A percentile compares a stretch with the other conserved stretches of the same genome.
Evolutionary conservation across 2,888 invertebrate genomes (phyloP).

Genomic region (Eilema caniola): DNA sequence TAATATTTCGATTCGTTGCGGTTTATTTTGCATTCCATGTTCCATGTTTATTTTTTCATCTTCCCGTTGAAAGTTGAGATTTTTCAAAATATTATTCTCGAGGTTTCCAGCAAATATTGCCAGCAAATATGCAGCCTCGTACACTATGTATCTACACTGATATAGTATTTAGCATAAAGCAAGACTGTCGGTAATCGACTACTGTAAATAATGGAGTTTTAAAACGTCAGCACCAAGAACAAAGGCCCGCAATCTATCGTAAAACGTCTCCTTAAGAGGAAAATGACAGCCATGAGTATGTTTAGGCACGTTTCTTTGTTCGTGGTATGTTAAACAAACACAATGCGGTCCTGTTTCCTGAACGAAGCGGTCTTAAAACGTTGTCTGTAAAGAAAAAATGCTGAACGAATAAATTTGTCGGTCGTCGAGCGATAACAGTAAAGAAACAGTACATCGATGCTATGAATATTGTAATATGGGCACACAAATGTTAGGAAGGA

Average conservation of each 20-base stretch:
- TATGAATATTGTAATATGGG: conserved; percentile 50
- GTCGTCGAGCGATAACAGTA: conserved; percentile 51
- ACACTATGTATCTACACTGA: not conserved
- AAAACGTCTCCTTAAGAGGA: conserved; percentile 1
- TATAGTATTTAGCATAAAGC: not conserved
- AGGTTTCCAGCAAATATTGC: no score
- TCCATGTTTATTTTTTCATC: no score
- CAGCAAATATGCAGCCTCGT: no score
- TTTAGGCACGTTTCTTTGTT: not conserved
- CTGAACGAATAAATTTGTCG: conserved; percentile 38
- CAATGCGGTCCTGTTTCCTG: not conserved
- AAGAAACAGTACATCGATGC: conserved; percentile 42
- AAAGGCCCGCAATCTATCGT: conserved; percentile 38
- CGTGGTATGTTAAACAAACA: conserved; percentile 15
- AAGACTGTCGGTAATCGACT: not conserved
- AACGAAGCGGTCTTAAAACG: conserved; percentile 31
- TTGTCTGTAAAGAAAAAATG: conserved; percentile 40
- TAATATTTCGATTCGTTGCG: no score
- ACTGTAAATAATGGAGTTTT: conserved; percentile 1
- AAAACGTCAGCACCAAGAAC: conserved; percentile 16
- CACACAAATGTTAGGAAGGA: conserved; percentile 36
- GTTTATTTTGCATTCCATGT: no score
- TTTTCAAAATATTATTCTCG: no score
- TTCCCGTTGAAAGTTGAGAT: no score
- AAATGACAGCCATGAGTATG: conserved; percentile 2